These are phyloP conservation scores for Nomada hirtipes DNA, from an alignment of 2,888 invertebrate species.

Conservation along the genomic window DNA sequence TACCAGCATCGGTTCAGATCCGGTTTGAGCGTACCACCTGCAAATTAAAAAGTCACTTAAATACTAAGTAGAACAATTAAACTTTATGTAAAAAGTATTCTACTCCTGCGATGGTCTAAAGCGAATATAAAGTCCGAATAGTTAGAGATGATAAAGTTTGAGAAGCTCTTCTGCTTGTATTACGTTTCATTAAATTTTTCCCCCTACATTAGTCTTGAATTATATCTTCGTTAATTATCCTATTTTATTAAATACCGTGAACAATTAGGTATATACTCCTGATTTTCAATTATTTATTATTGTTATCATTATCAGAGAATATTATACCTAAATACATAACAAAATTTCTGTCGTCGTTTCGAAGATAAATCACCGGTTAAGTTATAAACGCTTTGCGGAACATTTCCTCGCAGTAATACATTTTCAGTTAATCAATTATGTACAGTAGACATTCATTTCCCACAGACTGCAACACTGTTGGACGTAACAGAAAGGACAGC, in stretches of 20 bases:
- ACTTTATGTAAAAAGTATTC: neutral
- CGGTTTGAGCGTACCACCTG: conserved; percentile 90
- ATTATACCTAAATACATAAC: too few species aligned
- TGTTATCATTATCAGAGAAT: too few species aligned
- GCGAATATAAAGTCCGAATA: neutral
- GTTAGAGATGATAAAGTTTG: neutral
- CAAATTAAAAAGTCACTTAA: conserved; percentile 2
- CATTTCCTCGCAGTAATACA: too few species aligned
- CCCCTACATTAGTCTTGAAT: neutral
- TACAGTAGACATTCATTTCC: too few species aligned
- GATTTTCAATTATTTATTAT: too few species aligned
- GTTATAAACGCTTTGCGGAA: too few species aligned
- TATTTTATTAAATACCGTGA: neutral
- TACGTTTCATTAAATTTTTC: neutral
- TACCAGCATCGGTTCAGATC: conserved; percentile 88
- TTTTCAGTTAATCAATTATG: too few species aligned
- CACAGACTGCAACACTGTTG: too few species aligned
- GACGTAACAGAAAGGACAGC: too few species aligned
- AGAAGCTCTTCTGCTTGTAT: neutral
- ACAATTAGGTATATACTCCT: neutral
- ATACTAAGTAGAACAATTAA: neutral
- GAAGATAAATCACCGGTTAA: too few species aligned
- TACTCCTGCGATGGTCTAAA: neutral
- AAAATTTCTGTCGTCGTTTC: too few species aligned
- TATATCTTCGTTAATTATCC: neutral